Evolutionary conservation across 2,797 vertebrate species (phyloP), one percentile per base, ranked within the genome.

Genomic region (Chloroceryle amazona): DNA sequence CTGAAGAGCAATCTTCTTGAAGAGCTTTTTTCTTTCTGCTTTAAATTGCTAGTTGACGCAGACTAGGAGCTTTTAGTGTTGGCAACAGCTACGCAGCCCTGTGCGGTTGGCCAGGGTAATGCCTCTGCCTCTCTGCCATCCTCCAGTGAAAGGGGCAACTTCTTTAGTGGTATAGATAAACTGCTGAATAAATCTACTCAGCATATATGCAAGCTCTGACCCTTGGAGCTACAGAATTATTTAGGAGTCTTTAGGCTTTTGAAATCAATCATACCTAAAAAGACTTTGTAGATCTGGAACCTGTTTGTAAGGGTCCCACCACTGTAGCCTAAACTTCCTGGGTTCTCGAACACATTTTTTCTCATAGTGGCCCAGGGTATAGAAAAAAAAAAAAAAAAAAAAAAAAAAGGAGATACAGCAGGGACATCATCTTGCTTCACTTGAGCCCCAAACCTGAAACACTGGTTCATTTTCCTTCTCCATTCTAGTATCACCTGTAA

Each of bases 401-500:
- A 54, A 47, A 47, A 47, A 22, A 22, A 47, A 22, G 22, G 22
- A 47, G 47, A 76, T 28, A 39, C 23, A 72, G 18, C 21, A 81
- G 65, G 29, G 49, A 75, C 11, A 65, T 19, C 22, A 80, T 8
- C 5, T 67, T 68, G 8, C 31, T 66, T 80, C 35, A 37, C 4
- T 31, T 37, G 62, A 72, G 26, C 21, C 11, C 31, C 47, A 75
- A 57, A 33, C 4, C 31, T 55, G 20, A 82, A 63, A 26, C 16
- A 22, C 1, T 8, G 0, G 2, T 60, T 74, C 6, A 1, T 23
- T 54, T 76, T 58, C 29, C 29, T 14, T 35, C 1, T 33, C 49
- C 66, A 0, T 74, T 85, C 17, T 29, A 39, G 39, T 41, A 70
- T 63, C 28, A 63, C 2, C 13, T 41, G 3, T 54, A 81, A 58